These are phyloP conservation scores for Enteromius fasciolatus DNA, from an alignment of 2,797 vertebrate genomes.

Conservation along the genomic window DNA sequence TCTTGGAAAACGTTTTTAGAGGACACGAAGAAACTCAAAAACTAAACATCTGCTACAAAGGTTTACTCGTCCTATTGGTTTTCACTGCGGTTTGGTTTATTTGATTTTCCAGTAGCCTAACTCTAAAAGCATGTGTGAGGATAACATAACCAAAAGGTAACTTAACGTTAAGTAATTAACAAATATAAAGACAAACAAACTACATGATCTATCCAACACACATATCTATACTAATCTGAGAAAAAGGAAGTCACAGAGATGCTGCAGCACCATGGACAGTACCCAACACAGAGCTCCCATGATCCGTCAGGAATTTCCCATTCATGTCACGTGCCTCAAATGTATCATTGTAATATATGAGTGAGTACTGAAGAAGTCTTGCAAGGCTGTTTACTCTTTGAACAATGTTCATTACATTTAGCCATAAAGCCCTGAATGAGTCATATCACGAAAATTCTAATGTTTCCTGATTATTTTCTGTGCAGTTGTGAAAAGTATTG, in stretches of 20 bases:
- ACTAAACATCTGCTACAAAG: too few species aligned
- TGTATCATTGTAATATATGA: not conserved
- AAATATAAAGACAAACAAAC: not conserved
- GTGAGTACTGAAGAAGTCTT: not conserved
- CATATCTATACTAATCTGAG: not conserved
- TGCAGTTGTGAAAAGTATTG: too few species aligned
- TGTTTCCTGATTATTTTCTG: not conserved
- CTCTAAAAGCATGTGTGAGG: not conserved
- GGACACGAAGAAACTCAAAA: too few species aligned
- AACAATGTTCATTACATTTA: not conserved
- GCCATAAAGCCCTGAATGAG: not conserved
- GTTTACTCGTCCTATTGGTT: not conserved
- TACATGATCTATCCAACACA: not conserved
- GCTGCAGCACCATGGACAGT: conserved; percentile 49
- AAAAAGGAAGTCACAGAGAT: not conserved
- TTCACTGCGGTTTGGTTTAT: not conserved
- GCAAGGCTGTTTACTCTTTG: not conserved
- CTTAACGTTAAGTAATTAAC: not conserved
- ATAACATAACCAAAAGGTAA: not conserved
- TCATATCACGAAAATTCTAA: not conserved
- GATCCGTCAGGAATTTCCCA: not conserved
- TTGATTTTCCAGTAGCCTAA: not conserved
- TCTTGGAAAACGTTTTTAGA: too few species aligned
- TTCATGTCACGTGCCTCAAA: not conserved
- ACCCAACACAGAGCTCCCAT: not conserved